These are phyloP conservation scores for Marronus borbonicus DNA, from an alignment of 2,888 invertebrate genomes.

Conservation along the genomic window DNA sequence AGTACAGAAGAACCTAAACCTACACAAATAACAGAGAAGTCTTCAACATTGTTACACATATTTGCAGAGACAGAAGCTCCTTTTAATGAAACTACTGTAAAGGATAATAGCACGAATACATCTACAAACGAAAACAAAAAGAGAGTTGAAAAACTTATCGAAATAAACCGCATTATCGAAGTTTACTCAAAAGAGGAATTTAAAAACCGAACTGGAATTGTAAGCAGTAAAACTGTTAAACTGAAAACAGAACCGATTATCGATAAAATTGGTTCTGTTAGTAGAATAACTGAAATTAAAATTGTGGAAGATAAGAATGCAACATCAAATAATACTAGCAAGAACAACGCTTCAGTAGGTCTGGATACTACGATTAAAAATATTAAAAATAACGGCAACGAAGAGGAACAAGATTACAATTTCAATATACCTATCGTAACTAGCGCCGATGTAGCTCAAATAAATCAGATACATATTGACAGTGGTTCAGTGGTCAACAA, in stretches of 20 bases:
- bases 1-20: slow-evolving; percentile 64
- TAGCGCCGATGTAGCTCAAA: slow-evolving; percentile 38
- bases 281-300: slow-evolving; percentile 79
- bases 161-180: slow-evolving; percentile 80
- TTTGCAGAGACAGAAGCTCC: slow-evolving; percentile 69
- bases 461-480: slow-evolving; percentile 67
- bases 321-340: slow-evolving; percentile 28
- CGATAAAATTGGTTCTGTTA: slow-evolving; percentile 79
- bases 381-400: slow-evolving; percentile 57
- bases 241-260: slow-evolving; percentile 76
- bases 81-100: slow-evolving; percentile 51
- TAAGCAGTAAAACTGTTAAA: slow-evolving; percentile 72
- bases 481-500: slow-evolving; percentile 66
- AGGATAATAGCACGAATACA: slow-evolving; percentile 59
- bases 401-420: slow-evolving; percentile 62
- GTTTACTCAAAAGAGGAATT: slow-evolving; percentile 78
- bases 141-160: slow-evolving; percentile 75
- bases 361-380: neutral
- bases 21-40: slow-evolving; percentile 55
- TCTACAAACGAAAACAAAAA: slow-evolving; percentile 68
- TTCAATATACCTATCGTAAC: slow-evolving; percentile 51
- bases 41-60: slow-evolving; percentile 70
- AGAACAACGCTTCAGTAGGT: neutral
- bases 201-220: slow-evolving; percentile 70
- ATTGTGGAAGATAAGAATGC: slow-evolving; percentile 73